Evolutionary conservation across 2,797 vertebrate species (phyloP), one percentile per base, ranked within the genome.

Genomic region (Gadopsis bispinosus): DNA sequence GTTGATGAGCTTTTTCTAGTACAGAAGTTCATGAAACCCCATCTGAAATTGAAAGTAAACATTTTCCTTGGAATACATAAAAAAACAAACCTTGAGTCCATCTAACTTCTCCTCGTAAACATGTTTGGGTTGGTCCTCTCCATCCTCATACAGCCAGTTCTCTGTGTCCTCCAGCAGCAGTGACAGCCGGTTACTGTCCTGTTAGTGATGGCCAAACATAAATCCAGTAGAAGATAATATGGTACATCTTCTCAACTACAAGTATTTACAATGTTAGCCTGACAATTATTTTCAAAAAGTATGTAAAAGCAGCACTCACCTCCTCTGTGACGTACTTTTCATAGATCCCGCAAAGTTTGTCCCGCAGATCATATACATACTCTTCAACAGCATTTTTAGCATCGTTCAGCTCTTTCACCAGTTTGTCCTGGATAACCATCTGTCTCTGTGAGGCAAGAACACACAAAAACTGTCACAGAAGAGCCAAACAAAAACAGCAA

Each of bases 131-230:
- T 99, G 97, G 88, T 99, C 97, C 83, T 98, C 97, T 84, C 97
- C 97, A 54, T 99, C 97, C 90, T 98, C 97, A 88, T 99, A 99
- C 80, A 99, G 96, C 97, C 97, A 99, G 87, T 95, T 98, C 94
- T 98, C 97, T 19, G 96, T 97, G 90, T 97, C 96, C 88, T 98
- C 97, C 81, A 99, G 91, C 93, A 98, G 92, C 85, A 95, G 88
- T 3, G 95, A 94, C 77, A 99, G 92, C 66, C 94, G 96, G 82
- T 89, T 96, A 67, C 96, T 94, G 81, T 99, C 97, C 98, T 99
- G 77, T 45, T 60, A 59, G 48, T 22, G 35, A 65, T 7, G 45
- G 11, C n/a, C 26, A 55, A 66, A 56, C 16, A 50, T 4, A 64
- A 59, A 78, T 17, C 45, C 5, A 62, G 14, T 4, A 7, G 8